A percentile compares a stretch with the other conserved stretches of the same genome.
phyloP scores from a whole-genome alignment of 2,888 invertebrate genomes.

The Lissonota sp. region DNA sequence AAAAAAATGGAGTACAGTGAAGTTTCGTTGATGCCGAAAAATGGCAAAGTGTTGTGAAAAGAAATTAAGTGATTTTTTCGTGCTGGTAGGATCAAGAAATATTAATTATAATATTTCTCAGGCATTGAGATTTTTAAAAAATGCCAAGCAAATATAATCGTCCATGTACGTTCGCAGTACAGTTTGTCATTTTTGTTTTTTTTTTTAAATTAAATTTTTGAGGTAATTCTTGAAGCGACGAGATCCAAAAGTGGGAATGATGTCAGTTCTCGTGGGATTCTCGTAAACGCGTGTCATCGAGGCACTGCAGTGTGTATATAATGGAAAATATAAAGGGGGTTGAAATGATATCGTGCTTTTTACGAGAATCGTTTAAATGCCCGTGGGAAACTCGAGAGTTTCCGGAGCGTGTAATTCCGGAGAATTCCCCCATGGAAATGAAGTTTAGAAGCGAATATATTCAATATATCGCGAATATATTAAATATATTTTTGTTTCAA shows the following conservation, averaged over 20 bases:
- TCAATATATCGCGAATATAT: no score
- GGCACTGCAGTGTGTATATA: background rate
- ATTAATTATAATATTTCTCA: no score
- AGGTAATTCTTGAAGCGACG: background rate
- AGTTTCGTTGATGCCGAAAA: constrained; percentile 8
- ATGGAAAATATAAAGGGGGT: background rate
- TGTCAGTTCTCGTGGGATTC: constrained; percentile 8
- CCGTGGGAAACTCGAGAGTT: constrained; percentile 49
- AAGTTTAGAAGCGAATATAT: no score
- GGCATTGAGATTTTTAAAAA: no score
- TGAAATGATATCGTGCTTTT: constrained; percentile 22
- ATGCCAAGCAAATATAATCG: no score
- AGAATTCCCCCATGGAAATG: background rate
- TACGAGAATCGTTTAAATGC: constrained; percentile 51
- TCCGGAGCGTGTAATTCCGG: constrained; percentile 43
- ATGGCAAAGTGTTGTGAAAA: background rate
- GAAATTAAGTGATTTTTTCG: constrained; percentile 23
- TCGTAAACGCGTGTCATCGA: constrained; percentile 3
- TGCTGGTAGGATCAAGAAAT: background rate
- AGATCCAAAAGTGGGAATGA: background rate
- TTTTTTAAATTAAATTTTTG: background rate
- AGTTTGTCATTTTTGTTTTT: constrained; percentile 2
- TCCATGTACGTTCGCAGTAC: no score
- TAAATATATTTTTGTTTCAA: no score
- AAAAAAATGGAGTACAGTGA: constrained; percentile 37